Base-by-base conservation (phyloP, 2,888 invertebrate genomes). In the Calliopum simillimum region DNA sequence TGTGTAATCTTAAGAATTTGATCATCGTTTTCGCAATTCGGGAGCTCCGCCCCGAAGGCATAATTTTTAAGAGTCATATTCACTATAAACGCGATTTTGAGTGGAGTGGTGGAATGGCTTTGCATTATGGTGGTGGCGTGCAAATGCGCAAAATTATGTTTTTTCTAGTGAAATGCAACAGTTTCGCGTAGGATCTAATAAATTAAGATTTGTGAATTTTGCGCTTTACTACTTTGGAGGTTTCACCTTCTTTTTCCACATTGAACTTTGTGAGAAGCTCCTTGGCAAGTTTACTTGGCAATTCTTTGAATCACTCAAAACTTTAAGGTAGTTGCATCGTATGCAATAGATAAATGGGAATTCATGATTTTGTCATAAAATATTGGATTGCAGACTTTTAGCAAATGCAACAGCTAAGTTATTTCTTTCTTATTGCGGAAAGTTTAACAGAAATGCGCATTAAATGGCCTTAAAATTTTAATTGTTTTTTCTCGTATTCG, bases 21-120 rank as follows among this genome's bases (percentile, higher is more conserved):
- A 41, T 61, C 61, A 67, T 59, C 67, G 25, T 43, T 81, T 81
- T 81, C 79, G 82, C 83, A 84, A 84, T 84, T 83, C 84, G 84
- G 84, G 82, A 84, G 84, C 84, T 84, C 84, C 84, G 83, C 84
- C 84, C 84, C 82, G 81, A 78, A 82, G 84, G 82, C 80, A 80
- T 81, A 33, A 49, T 59, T 58, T 64, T 41, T 33, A 59, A 59
- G 33, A 49, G 65, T 21, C n/a, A 13, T 43, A 23, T 8, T 13
- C 25, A n/a, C 16, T 51, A 47, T 23, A 23, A 64, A 23, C 64
- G 63, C 13, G 49, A 25, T 21, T 21, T 21, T 12, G 55, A 11
- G 23, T 19, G 25, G 23, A n/a, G n/a, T n/a, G 25, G 11, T 11
- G 23, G 55, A 25, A 2, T 14, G 11, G 14, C 13, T 21, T 13